A percentile compares a stretch with the other conserved stretches of the same genome.
These are phyloP conservation scores for Conus ventricosus DNA, from an alignment of 1,140 invertebrate species.

Conservation along the genomic window DNA sequence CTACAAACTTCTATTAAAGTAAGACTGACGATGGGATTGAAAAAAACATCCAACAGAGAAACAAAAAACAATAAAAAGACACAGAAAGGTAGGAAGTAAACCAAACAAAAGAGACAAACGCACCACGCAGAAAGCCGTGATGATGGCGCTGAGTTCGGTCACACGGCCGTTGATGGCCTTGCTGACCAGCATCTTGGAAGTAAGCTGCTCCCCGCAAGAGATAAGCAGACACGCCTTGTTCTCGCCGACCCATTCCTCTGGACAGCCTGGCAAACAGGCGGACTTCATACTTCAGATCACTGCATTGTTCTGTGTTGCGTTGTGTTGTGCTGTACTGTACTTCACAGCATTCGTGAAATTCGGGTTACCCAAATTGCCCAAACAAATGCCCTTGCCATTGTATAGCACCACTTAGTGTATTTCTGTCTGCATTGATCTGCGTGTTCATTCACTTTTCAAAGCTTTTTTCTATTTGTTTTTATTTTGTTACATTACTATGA, in stretches of 20 bases:
- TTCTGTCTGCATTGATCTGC: no score
- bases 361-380: background rate
- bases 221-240: conserved; percentile 71
- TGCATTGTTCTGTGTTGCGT: background rate
- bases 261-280: conserved; percentile 60
- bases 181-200: conserved; percentile 69
- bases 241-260: conserved; percentile 73
- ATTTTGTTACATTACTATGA: no score
- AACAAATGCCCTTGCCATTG: no score
- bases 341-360: background rate
- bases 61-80: no score
- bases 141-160: conserved; percentile 67
- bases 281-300: background rate
- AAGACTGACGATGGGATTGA: no score
- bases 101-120: conserved; percentile 20
- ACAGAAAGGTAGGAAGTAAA: no score
- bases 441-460: no score
- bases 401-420: no score
- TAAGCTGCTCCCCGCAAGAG: conserved; percentile 70
- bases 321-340: background rate
- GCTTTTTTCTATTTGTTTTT: no score
- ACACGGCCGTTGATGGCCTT: conserved; percentile 73
- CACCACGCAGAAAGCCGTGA: conserved; percentile 71
- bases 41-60: no score
- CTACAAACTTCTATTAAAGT: no score